Percentiles rank a stretch among this genome's conserved stretches.
Evolutionary conservation across 2,797 vertebrate genomes (phyloP).

Genomic region (Pseudopleuronectes americanus): DNA sequence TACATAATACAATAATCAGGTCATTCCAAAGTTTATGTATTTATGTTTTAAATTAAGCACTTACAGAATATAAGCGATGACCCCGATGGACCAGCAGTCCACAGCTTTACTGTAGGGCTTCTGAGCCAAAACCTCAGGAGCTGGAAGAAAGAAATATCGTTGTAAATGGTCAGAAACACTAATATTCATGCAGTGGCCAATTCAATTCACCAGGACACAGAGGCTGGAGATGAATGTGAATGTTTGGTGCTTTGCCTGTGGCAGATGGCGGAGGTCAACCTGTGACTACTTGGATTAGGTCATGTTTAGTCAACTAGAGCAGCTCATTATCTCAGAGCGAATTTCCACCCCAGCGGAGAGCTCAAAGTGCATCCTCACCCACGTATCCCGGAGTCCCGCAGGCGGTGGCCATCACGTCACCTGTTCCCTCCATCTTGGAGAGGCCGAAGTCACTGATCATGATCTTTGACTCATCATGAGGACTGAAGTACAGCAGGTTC

Average conservation of each 20-base stretch:
- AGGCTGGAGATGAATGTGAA: slow-evolving; percentile 29
- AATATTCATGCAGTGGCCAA: slow-evolving; percentile 1
- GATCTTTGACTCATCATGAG: slow-evolving; percentile 95
- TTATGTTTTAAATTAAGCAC: slow-evolving; percentile 67
- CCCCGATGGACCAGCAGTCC: slow-evolving; percentile 99
- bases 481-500: slow-evolving; percentile 95
- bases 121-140: slow-evolving; percentile 98
- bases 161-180: not conserved
- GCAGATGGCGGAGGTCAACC: slow-evolving; percentile 56
- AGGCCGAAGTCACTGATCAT: slow-evolving; percentile 98
- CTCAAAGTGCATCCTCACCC: slow-evolving; percentile 82
- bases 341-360: slow-evolving; percentile 36
- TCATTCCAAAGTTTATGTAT: not conserved
- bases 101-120: slow-evolving; percentile 99
- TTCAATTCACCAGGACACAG: slow-evolving; percentile 3
- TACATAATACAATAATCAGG: not conserved
- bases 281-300: slow-evolving; percentile 48
- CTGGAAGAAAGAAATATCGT: slow-evolving; percentile 71
- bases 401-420: slow-evolving; percentile 96
- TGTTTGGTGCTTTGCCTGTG: slow-evolving; percentile 27
- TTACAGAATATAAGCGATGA: slow-evolving; percentile 99
- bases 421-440: slow-evolving; percentile 96
- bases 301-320: slow-evolving; percentile 45
- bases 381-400: slow-evolving; percentile 97
- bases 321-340: slow-evolving; percentile 52